These are phyloP conservation scores for Hirtodrosophila confusa DNA, from an alignment of 2,888 invertebrate species.

Conservation along the genomic window DNA sequence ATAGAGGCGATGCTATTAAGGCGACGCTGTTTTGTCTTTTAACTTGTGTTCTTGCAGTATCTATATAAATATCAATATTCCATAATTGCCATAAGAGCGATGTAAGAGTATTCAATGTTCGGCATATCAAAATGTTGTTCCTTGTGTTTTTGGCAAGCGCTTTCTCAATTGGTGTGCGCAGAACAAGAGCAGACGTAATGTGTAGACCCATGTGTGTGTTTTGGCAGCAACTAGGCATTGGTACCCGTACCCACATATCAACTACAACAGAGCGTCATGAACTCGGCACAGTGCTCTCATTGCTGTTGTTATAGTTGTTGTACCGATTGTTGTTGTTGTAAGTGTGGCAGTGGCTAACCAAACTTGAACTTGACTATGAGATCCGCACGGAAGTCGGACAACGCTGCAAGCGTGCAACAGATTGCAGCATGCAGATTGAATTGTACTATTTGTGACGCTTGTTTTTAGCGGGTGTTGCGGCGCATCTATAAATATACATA, in stretches of 20 bases:
- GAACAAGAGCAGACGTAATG: conserved; percentile 20
- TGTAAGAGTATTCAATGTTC: conserved; percentile 10
- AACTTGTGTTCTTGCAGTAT: too few relatives aligned
- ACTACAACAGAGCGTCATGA: conserved; percentile 30
- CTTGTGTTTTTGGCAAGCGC: conserved; percentile 25
- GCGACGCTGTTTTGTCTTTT: too few relatives aligned
- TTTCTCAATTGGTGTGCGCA: neutral
- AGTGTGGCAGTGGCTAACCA: conserved; percentile 4
- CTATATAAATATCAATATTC: too few relatives aligned
- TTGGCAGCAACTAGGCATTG: conserved; percentile 35
- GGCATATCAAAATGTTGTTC: neutral
- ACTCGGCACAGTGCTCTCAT: conserved; percentile 15
- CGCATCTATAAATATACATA: conserved; percentile 38
- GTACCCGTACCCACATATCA: conserved; percentile 16
- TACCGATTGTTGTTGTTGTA: neutral
- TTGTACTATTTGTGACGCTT: conserved; percentile 14
- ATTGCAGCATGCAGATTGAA: conserved; percentile 36
- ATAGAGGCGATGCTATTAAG: too few relatives aligned
- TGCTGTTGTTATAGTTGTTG: conserved; percentile 2
- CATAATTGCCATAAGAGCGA: too few relatives aligned
- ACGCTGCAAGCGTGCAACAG: conserved; percentile 18
- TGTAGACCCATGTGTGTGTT: conserved; percentile 24
- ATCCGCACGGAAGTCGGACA: conserved; percentile 22
- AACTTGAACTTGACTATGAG: conserved; percentile 67
- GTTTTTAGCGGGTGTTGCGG: conserved; percentile 3